Evolutionary conservation across 1,140 invertebrate genomes (phyloP).

Genomic region (Penaeus chinensis): DNA sequence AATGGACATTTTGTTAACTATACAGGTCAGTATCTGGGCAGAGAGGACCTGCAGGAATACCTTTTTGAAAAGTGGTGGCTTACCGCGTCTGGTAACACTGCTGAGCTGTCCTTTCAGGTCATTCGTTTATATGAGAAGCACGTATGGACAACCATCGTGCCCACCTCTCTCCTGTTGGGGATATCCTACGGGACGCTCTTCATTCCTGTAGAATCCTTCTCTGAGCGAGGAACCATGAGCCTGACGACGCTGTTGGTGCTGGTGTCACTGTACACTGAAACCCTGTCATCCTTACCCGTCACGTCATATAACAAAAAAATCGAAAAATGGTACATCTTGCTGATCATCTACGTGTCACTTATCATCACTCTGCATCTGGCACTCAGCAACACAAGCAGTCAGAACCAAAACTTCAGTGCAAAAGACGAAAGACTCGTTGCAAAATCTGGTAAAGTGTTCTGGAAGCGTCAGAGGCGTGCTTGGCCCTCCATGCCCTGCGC

Average conservation of each 20-base stretch:
- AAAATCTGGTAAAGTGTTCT: neutral
- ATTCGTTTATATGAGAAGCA: too few relatives aligned
- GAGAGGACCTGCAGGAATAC: too few relatives aligned
- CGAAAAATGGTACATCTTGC: constrained; percentile 53
- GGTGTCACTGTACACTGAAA: constrained; percentile 46
- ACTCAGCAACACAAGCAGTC: constrained; percentile 20
- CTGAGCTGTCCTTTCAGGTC: too few relatives aligned
- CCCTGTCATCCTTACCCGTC: constrained; percentile 19
- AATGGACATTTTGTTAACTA: too few relatives aligned
- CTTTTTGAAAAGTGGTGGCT: too few relatives aligned
- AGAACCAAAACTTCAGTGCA: neutral
- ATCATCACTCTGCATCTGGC: constrained; percentile 46
- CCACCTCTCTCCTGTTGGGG: constrained; percentile 24
- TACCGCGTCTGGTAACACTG: too few relatives aligned
- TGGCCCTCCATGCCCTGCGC: too few relatives aligned
- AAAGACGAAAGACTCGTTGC: neutral
- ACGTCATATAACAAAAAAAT: constrained; percentile 48
- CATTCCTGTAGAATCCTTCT: constrained; percentile 28
- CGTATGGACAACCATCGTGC: neutral
- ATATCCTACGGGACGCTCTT: constrained; percentile 45
- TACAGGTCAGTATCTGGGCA: too few relatives aligned
- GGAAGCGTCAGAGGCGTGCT: too few relatives aligned
- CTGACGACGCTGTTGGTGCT: constrained; percentile 50
- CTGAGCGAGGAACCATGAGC: constrained; percentile 48
- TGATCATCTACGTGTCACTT: constrained; percentile 44